Percentiles rank a stretch among this genome's conserved stretches.
Conservation (phyloP, 1,140 invertebrate genomes). For the Brachionus calyciflorus region DNA sequence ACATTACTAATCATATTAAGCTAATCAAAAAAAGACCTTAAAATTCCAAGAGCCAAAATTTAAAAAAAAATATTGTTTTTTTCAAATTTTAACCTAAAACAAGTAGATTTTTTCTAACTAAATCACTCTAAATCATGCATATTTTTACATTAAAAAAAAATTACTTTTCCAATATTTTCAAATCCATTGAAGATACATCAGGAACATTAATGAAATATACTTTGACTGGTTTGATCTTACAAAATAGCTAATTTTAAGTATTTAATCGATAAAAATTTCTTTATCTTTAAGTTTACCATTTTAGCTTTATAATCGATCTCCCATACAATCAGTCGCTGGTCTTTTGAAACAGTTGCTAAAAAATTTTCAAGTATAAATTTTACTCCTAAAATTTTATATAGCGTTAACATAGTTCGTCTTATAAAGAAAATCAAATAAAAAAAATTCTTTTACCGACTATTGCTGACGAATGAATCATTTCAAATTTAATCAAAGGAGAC, state of each 20-base stretch:
- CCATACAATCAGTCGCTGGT: slow-evolving; percentile 30
- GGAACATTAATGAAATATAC: slow-evolving; percentile 17
- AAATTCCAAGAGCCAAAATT: too few relatives aligned
- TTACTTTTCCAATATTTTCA: background rate
- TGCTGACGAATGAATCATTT: slow-evolving; percentile 12
- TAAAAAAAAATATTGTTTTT: too few relatives aligned
- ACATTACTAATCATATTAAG: too few relatives aligned
- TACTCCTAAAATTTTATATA: slow-evolving; percentile 13
- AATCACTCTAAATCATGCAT: too few relatives aligned
- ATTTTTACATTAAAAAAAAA: background rate
- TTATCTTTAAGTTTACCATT: background rate
- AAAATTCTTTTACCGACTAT: slow-evolving; percentile 23
- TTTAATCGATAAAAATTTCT: background rate
- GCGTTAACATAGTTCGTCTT: too few relatives aligned
- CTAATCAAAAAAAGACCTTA: too few relatives aligned
- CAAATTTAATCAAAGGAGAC: background rate
- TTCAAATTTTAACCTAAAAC: too few relatives aligned
- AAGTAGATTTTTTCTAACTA: too few relatives aligned
- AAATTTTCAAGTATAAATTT: background rate
- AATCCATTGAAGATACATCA: slow-evolving; percentile 25
- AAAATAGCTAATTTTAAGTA: background rate
- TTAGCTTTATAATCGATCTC: background rate
- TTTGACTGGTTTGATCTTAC: background rate
- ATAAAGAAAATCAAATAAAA: too few relatives aligned
- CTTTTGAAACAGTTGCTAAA: slow-evolving; percentile 37